Conservation (phyloP, 2,888 invertebrate genomes). For the Microctonus brassicae region DNA sequence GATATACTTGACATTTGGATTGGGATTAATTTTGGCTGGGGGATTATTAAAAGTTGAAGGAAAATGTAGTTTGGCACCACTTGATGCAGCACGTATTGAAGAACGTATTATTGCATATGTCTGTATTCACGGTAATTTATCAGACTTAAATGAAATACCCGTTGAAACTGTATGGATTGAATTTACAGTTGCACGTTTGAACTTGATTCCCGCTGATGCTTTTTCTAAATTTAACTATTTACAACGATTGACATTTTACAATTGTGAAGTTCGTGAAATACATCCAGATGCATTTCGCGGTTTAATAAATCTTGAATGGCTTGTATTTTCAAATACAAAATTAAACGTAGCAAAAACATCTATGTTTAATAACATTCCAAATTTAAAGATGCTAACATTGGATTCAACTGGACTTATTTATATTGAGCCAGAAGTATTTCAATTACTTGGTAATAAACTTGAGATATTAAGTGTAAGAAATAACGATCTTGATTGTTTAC, state of each 20-base stretch:
- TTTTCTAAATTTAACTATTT: conserved; percentile 52
- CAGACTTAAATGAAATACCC: conserved; percentile 49
- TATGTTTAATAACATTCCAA: conserved; percentile 49
- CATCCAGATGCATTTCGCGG: conserved; percentile 53
- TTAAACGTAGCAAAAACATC: conserved; percentile 46
- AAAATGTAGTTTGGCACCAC: conserved; percentile 52
- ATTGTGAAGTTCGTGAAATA: conserved; percentile 53
- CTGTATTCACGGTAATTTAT: conserved; percentile 52
- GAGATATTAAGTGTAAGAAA: conserved; percentile 54
- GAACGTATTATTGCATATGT: conserved; percentile 55
- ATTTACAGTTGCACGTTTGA: conserved; percentile 56
- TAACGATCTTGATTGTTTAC: conserved; percentile 58
- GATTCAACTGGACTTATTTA: conserved; percentile 50
- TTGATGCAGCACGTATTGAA: conserved; percentile 40
- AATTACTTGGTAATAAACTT: conserved; percentile 41
- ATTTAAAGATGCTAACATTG: conserved; percentile 49
- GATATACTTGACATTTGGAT: conserved; percentile 18
- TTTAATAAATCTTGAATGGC: conserved; percentile 51
- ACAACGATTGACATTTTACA: conserved; percentile 54
- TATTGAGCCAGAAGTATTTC: conserved; percentile 54
- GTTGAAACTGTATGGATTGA: conserved; percentile 58
- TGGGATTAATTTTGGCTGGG: conserved; percentile 20
- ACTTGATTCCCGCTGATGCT: conserved; percentile 48
- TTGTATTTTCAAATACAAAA: conserved; percentile 53
- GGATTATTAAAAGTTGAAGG: conserved; percentile 36